Base-by-base conservation (phyloP, 1,140 invertebrate genomes). In the Neodiprion pinetum region DNA sequence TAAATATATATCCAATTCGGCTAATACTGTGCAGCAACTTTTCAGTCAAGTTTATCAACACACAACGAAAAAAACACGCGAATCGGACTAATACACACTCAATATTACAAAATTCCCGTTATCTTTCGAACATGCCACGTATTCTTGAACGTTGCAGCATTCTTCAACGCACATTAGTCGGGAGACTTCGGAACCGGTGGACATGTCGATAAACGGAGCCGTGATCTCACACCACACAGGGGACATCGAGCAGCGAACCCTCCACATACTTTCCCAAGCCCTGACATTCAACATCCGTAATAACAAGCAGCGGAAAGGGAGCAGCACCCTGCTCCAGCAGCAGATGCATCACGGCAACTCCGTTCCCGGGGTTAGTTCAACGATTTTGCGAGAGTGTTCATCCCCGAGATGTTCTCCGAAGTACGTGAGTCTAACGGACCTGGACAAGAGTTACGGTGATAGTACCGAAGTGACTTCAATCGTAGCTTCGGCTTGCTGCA, bases 101-200 rank as follows among this genome's bases (percentile, higher is more conserved):
- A 21, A 21, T 21, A 21, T 21, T 21, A 21, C 17, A 21, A 21
- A 21, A 21, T 21, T 21, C 0, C 17, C 17, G 17, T 21, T 21
- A 21, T 21, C 17, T 21, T 21, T 21, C 17, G 17, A 21, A 21
- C 17, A 40, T 23, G 14, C 21, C 70, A n/a, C 48, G 17, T 40
- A n/a, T 14, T 21, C 48, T 21, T 47, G 12, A 0, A 14, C 70
- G 28, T 28, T 28, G 10, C 70, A 72, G 23, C 23, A 50, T 12
- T 23, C 21, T 7, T 69, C 68, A 12, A 40, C 28, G 28, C 21
- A 14, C 10, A 11, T 14, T 40, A 72, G 11, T 5, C 23, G 17
- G 14, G 78, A 84, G 9, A 84, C 85, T 7, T 81, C 83, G 0
- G 88, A 89, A 71, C 88, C 88, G 0, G 89, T 90, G 17, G 89